Percentiles rank a stretch among this genome's conserved stretches.
These are phyloP conservation scores for Limnodromus scolopaceus DNA, from an alignment of 2,797 vertebrate species.

Conservation along the genomic window DNA sequence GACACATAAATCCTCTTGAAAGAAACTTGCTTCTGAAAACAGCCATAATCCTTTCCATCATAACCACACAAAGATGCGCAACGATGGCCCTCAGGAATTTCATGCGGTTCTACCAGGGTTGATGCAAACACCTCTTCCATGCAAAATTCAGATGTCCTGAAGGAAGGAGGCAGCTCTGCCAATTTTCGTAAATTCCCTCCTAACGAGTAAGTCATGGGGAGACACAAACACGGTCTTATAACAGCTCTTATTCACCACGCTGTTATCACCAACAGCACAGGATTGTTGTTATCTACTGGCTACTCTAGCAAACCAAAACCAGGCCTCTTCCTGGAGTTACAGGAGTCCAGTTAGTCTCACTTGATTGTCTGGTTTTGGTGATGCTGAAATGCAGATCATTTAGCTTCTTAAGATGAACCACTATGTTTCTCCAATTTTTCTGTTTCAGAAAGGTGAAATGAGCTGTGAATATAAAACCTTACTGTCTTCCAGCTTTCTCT, in stretches of 20 bases:
- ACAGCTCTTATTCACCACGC: not conserved
- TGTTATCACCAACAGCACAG: not conserved
- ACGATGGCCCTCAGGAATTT: not conserved
- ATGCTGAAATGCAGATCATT: not conserved
- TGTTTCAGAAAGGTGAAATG: not conserved
- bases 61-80: not conserved
- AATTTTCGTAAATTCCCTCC: not conserved
- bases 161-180: not conserved
- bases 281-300: not conserved
- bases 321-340: not conserved
- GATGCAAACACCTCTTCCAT: fast-evolving
- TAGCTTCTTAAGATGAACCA: not conserved
- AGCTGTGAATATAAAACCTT: not conserved
- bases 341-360: not conserved
- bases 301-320: not conserved
- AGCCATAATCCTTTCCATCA: not conserved
- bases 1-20: not conserved
- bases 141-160: fast-evolving
- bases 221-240: not conserved
- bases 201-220: not conserved
- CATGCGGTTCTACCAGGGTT: not conserved
- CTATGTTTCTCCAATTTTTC: not conserved
- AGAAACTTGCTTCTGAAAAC: not conserved
- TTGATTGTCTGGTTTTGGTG: not conserved
- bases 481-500: not conserved